Conservation (phyloP, 1,140 invertebrate genomes). For the Drosophila guanche region DNA sequence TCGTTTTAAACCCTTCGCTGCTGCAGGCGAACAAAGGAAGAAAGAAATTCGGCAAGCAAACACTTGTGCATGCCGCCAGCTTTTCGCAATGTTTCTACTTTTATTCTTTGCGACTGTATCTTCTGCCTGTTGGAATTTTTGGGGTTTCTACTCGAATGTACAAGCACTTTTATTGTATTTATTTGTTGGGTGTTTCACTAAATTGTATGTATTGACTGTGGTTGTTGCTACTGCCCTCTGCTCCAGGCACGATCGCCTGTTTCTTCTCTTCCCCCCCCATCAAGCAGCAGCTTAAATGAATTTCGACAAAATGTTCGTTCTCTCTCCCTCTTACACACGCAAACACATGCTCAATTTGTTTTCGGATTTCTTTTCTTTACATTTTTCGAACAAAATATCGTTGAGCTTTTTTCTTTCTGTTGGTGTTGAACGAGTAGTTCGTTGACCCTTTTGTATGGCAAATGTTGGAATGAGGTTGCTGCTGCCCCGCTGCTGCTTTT, state of each 20-base stretch:
- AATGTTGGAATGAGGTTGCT: conserved; percentile 63
- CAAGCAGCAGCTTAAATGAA: conserved; percentile 40
- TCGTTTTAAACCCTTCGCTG: neutral
- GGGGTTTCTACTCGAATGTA: conserved; percentile 16
- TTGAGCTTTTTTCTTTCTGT: conserved; percentile 57
- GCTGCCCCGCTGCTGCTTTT: conserved; percentile 15
- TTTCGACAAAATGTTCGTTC: conserved; percentile 23
- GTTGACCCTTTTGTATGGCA: conserved; percentile 63
- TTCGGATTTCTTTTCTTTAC: conserved; percentile 67
- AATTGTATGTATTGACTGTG: conserved; percentile 63
- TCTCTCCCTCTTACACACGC: conserved; percentile 18
- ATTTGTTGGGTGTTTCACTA: conserved; percentile 63
- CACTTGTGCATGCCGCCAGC: conserved; percentile 50
- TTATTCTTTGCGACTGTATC: conserved; percentile 1
- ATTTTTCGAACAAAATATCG: conserved; percentile 61
- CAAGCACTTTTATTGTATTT: conserved; percentile 30
- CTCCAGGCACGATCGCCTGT: conserved; percentile 32
- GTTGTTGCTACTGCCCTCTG: conserved; percentile 46
- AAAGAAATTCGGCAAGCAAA: conserved; percentile 54
- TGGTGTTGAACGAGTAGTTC: conserved; percentile 44
- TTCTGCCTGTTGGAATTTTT: conserved; percentile 11
- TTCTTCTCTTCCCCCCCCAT: conserved; percentile 2
- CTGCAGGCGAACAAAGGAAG: conserved; percentile 18
- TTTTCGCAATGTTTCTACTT: too few species aligned
- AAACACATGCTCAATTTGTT: conserved; percentile 32